Evolutionary conservation across 2,888 invertebrate genomes (phyloP).

Genomic region (Andrena fulva): DNA sequence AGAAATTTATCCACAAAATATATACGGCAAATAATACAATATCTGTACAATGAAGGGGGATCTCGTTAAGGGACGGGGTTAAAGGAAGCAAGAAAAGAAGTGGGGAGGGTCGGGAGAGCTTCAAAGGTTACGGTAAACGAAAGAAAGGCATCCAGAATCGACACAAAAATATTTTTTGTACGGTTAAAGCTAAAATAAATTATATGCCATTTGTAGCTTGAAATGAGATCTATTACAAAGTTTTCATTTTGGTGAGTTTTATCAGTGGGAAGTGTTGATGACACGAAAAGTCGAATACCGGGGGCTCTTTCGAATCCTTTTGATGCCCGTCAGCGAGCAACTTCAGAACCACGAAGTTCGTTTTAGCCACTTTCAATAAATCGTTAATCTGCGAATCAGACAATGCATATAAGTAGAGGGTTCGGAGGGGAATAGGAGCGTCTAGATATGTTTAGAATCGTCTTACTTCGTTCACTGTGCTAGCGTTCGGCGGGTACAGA

Average conservation of each 20-base stretch:
- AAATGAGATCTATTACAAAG: constrained; percentile 52
- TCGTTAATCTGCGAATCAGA: constrained; percentile 88
- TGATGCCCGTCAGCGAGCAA: constrained; percentile 96
- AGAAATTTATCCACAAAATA: constrained; percentile 59
- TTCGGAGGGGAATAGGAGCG: not conserved
- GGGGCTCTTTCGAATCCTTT: constrained; percentile 92
- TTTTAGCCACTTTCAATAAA: constrained; percentile 96
- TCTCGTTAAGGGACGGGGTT: constrained; percentile 21
- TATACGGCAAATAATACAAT: constrained; percentile 53
- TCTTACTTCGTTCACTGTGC: constrained; percentile 81
- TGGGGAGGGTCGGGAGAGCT: not conserved
- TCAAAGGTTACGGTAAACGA: constrained; percentile 29
- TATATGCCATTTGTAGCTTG: constrained; percentile 56
- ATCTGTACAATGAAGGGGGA: constrained; percentile 52
- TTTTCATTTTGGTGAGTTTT: constrained; percentile 86
- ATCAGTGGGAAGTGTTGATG: constrained; percentile 97
- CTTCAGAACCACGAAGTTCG: constrained; percentile 97
- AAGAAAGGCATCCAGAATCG: constrained; percentile 31
- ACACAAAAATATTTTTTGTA: constrained; percentile 50
- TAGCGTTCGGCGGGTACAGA: constrained; percentile 88
- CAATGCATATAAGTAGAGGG: not conserved
- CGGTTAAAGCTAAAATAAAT: constrained; percentile 69
- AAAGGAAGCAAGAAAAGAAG: not conserved
- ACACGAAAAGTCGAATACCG: constrained; percentile 95
- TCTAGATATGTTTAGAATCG: not conserved